These are phyloP conservation scores for Holocentrus rufus DNA, from an alignment of 2,797 vertebrate species.

Conservation along the genomic window DNA sequence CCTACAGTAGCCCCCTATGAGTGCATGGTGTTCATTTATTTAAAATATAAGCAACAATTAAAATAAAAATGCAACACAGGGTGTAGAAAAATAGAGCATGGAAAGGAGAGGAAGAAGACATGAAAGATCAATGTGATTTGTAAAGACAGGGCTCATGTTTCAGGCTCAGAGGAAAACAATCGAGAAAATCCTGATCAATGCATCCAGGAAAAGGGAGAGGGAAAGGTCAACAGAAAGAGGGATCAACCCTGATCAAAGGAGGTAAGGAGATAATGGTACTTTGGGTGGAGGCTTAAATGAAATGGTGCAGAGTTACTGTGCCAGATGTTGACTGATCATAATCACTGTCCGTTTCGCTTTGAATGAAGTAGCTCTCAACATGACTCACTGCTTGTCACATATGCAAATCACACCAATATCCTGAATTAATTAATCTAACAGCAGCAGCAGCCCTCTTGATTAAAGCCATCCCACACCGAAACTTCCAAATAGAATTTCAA, in stretches of 20 bases:
- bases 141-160: constrained; percentile 24
- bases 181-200: not conserved
- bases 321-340: constrained; percentile 11
- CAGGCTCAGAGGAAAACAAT: constrained; percentile 3
- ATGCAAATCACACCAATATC: no score
- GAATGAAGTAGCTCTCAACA: not conserved
- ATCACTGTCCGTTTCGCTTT: not conserved
- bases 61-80: constrained; percentile 4
- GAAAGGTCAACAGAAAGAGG: not conserved
- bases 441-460: not conserved
- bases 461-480: not conserved
- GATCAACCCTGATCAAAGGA: not conserved
- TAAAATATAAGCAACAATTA: not conserved
- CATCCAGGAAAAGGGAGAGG: not conserved
- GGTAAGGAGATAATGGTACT: constrained; percentile 2
- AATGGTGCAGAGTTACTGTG: not conserved
- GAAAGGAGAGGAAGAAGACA: constrained; percentile 11
- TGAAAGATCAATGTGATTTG: constrained; percentile 29
- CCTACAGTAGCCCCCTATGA: not conserved
- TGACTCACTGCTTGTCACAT: not conserved
- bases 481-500: not conserved
- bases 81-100: constrained; percentile 7
- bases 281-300: constrained; percentile 4
- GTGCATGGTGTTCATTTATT: not conserved
- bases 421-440: no score